A percentile compares a stretch with the other conserved stretches of the same genome.
Conservation (phyloP, 2,113 vertebrate genomes). For the Columbina picui region DNA sequence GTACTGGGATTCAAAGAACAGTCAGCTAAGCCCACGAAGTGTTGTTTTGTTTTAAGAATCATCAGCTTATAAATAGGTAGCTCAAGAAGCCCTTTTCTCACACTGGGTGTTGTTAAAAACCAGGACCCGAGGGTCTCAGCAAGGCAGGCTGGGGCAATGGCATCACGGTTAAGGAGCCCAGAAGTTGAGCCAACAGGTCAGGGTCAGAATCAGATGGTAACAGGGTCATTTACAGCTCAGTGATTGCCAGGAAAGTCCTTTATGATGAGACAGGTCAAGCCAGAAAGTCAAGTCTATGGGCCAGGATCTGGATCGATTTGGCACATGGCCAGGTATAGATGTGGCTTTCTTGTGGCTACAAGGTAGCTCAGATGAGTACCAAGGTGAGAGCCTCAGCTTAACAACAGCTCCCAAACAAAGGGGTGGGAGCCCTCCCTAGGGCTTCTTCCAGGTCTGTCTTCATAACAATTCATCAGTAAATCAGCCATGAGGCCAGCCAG, state of each 20-base stretch:
- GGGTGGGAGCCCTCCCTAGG: not conserved
- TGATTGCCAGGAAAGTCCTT: not conserved
- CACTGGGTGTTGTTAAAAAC: not conserved
- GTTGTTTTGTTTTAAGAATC: not conserved
- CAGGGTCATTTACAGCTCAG: not conserved
- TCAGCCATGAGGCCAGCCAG: not conserved
- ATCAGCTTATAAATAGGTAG: not conserved
- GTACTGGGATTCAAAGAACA: not conserved
- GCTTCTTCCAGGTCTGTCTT: not conserved
- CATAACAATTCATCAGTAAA: not conserved
- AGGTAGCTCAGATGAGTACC: not conserved
- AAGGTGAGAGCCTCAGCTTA: not conserved
- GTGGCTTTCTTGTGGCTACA: not conserved
- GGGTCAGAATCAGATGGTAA: not conserved
- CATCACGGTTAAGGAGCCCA: not conserved
- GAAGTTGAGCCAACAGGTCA: not conserved
- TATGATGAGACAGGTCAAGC: not conserved
- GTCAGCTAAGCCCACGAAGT: not conserved
- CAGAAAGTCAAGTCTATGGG: not conserved
- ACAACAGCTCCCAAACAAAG: not conserved
- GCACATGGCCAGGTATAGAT: rapidly evolving
- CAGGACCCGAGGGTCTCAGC: not conserved
- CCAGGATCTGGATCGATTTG: not conserved
- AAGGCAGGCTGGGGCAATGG: not conserved
- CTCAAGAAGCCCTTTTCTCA: not conserved